Base-by-base conservation (phyloP, 2,113 vertebrate species). In the Halichoerus grypus region DNA sequence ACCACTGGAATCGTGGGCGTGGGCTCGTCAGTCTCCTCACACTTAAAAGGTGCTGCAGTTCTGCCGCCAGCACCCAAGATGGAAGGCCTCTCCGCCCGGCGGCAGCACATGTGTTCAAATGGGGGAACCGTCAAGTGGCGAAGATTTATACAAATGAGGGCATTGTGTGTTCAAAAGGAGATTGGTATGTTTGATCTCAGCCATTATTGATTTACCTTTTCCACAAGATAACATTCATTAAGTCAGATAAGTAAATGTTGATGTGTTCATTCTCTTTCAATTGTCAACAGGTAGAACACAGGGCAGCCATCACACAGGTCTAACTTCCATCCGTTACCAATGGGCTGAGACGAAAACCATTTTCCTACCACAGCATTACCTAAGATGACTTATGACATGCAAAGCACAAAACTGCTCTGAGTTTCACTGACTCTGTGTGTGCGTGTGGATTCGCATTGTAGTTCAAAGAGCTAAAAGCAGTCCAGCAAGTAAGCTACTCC, bases 181-280 rank as follows among this genome's bases (percentile, higher is more conserved):
- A 98, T 97, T 89, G 98, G 97, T 97, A 96, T 97, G 97, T 98
- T 98, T 99, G 98, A 98, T 99, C 98, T 98, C 91, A 91, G 97
- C 94, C 88, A 91, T 98, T 98, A 98, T 90, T 98, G 98, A 98
- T 98, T 98, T 98, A 98, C 98, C 98, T 98, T 98, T 98, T 98
- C 97, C 98, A 98, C 94, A 86, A 0, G 97, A 98, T 98, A 98
- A 98, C 98, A 97, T 98, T 98, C 98, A 98, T 98, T 98, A 98
- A 89, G 94, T 95, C 90, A 97, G 94, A 96, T 98, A 98, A 98
- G 98, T 94, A 96, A 98, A 98, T 71, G 89, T 87, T 97, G 96
- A 63, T 97, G 94, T 96, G 98, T 98, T 97, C 91, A 96, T 98
- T 98, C 95, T 94, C 96, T 98, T 98, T 98, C 97, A 97, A 91